A percentile compares a stretch with the other conserved stretches of the same genome.
These are phyloP conservation scores for Chloropsis hardwickii DNA, from an alignment of 2,113 vertebrate species.

Conservation along the genomic window DNA sequence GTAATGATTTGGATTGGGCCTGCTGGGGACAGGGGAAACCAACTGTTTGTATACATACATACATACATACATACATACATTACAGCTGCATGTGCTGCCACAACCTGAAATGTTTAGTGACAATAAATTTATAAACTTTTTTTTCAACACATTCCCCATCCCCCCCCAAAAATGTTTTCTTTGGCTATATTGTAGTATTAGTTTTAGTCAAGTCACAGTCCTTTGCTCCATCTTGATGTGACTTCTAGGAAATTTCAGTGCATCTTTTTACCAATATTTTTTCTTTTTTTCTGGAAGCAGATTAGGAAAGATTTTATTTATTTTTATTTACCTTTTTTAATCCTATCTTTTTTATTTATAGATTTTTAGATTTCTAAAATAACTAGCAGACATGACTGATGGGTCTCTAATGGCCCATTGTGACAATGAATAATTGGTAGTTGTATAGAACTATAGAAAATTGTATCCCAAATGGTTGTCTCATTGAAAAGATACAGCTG, in stretches of 20 bases:
- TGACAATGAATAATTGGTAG: not conserved
- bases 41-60: not conserved
- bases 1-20: not conserved
- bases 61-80: rapidly evolving
- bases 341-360: not conserved
- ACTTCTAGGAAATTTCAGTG: not conserved
- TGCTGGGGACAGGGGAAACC: not conserved
- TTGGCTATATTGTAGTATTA: not conserved
- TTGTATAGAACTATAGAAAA: not conserved
- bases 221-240: not conserved
- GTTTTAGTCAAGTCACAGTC: not conserved
- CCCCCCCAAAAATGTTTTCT: not conserved
- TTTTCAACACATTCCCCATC: too few relatives aligned
- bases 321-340: not conserved
- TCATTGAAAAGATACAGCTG: not conserved
- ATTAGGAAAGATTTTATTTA: not conserved
- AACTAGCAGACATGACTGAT: not conserved
- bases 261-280: not conserved
- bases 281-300: not conserved
- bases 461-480: not conserved
- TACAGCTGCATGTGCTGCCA: not conserved
- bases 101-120: not conserved
- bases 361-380: conserved; percentile 13
- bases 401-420: not conserved
- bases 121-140: too few relatives aligned